These are phyloP conservation scores for Ceratotherium simum DNA, from an alignment of 2,113 vertebrate species.

Conservation along the genomic window DNA sequence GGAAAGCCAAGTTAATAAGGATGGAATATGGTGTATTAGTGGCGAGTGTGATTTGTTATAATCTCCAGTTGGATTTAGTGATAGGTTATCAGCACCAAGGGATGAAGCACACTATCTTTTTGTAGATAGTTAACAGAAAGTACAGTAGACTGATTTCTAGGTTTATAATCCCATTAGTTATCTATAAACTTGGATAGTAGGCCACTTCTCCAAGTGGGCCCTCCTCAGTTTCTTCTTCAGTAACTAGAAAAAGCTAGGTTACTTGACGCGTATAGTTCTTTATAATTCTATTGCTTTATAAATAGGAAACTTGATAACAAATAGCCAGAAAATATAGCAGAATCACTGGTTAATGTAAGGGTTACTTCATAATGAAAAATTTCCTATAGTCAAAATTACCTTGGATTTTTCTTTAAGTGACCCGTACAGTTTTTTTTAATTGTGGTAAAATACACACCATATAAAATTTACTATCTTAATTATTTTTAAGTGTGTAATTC, in stretches of 20 bases:
- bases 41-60: not conserved
- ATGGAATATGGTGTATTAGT: not conserved
- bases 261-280: not conserved
- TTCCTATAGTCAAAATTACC: not conserved
- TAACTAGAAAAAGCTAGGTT: not conserved
- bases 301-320: not conserved
- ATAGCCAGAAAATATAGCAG: not conserved
- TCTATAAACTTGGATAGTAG: not conserved
- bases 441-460: not conserved
- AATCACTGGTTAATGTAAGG: not conserved
- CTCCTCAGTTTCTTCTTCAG: not conserved
- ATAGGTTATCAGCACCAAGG: not conserved
- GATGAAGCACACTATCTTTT: not conserved
- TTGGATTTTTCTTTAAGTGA: not conserved
- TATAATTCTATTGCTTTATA: not conserved
- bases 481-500: not conserved
- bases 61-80: not conserved
- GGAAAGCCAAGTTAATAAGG: slow-evolving; percentile 34
- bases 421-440: not conserved
- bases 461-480: not conserved
- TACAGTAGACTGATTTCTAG: not conserved
- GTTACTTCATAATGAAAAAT: not conserved
- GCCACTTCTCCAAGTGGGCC: not conserved
- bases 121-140: not conserved
- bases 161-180: not conserved